A percentile compares a stretch with the other conserved stretches of the same genome.
phyloP scores from a whole-genome alignment of 1,140 invertebrate species.

The Plutomurus gul region DNA sequence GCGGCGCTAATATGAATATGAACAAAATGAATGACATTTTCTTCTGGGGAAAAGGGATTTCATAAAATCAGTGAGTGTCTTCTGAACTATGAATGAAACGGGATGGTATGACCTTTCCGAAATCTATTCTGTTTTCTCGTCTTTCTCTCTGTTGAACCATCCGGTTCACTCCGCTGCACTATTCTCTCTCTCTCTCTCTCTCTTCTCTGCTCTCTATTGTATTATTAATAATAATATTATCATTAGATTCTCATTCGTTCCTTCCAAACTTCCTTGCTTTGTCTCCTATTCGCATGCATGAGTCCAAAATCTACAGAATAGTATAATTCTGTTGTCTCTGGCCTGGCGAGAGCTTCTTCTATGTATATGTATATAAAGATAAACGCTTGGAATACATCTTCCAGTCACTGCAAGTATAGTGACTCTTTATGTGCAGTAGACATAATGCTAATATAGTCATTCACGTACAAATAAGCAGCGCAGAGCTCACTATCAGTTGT shows the following conservation, averaged over 20 bases:
- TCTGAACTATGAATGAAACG: constrained; percentile 20
- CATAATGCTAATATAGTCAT: no score
- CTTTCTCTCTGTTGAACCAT: constrained; percentile 15
- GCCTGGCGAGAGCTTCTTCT: no score
- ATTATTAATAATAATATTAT: constrained; percentile 4
- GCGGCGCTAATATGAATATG: neutral
- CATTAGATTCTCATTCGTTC: neutral
- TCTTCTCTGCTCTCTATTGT: neutral
- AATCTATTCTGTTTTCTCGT: constrained; percentile 14
- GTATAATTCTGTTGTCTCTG: no score
- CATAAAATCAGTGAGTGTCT: constrained; percentile 24
- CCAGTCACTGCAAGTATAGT: no score
- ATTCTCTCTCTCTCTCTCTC: neutral
- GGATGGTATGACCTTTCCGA: constrained; percentile 3
- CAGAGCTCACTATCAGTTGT: no score
- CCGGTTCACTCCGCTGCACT: constrained; percentile 12
- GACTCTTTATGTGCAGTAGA: no score
- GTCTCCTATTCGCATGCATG: neutral
- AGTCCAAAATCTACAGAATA: no score
- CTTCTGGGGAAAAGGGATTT: constrained; percentile 19
- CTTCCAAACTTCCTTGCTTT: neutral
- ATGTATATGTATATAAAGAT: no score
- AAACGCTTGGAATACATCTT: no score
- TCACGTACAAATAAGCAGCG: no score
- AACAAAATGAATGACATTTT: constrained; percentile 23